Percentiles rank a stretch among this genome's conserved stretches.
Conservation (phyloP, 2,888 invertebrate species). For the Lysandra coridon region DNA sequence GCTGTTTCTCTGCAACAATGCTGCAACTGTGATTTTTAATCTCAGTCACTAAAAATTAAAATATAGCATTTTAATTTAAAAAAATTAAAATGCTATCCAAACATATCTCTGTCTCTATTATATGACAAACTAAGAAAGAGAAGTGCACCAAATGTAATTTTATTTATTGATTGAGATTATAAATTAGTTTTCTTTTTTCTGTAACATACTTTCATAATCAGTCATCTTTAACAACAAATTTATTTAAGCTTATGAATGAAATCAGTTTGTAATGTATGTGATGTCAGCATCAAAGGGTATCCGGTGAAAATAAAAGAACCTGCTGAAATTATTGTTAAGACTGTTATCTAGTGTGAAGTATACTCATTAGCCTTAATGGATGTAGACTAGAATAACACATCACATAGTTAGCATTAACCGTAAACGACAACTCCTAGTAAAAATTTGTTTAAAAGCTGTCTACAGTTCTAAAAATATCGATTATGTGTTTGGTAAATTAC, state of each 20-base stretch:
- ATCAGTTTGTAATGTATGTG: background rate
- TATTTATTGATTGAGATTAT: background rate
- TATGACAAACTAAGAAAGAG: background rate
- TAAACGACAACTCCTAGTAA: background rate
- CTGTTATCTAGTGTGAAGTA: slow-evolving; percentile 29
- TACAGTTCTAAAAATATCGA: background rate
- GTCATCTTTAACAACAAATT: background rate
- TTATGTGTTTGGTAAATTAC: background rate
- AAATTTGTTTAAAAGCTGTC: background rate
- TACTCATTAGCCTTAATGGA: slow-evolving; percentile 33
- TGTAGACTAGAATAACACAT: slow-evolving; percentile 21
- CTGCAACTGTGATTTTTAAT: background rate
- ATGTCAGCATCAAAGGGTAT: background rate
- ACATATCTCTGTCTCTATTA: background rate
- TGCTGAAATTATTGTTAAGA: slow-evolving; percentile 24
- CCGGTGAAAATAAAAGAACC: background rate
- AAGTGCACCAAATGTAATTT: background rate
- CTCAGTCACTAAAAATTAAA: background rate
- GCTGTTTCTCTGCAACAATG: background rate
- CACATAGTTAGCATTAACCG: slow-evolving; percentile 11
- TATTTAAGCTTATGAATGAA: background rate
- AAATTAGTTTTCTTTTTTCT: background rate
- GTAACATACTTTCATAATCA: background rate
- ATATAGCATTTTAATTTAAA: no score
- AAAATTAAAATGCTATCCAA: background rate